A percentile compares a stretch with the other conserved stretches of the same genome.
Evolutionary conservation across 2,888 invertebrate species (phyloP).

Genomic region (Cabera pusaria): DNA sequence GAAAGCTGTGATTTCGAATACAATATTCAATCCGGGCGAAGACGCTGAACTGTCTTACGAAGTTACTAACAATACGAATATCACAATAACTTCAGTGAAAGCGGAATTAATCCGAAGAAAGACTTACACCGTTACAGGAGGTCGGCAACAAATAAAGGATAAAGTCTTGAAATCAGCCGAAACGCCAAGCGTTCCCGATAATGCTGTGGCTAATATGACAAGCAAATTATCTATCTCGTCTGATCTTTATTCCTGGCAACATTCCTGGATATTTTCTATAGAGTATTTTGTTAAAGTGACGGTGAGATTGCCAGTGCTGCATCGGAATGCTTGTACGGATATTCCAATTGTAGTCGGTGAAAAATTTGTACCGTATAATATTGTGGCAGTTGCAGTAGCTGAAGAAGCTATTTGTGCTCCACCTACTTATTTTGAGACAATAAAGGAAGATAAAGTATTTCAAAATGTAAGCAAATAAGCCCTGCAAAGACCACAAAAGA

Average conservation of each 20-base stretch:
- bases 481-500: too few species aligned
- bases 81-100: conserved; percentile 27
- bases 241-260: conserved; percentile 35
- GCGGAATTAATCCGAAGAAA: conserved; percentile 25
- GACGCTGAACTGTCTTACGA: conserved; percentile 18
- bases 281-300: conserved; percentile 37
- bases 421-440: conserved; percentile 35
- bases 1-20: conserved; percentile 26
- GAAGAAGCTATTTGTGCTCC: conserved; percentile 19
- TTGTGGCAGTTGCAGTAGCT: conserved; percentile 4
- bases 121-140: conserved; percentile 29
- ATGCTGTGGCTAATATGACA: conserved; percentile 24
- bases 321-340: conserved; percentile 30
- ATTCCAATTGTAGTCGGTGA: conserved; percentile 41
- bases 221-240: conserved; percentile 26
- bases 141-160: conserved; percentile 1
- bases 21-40: conserved; percentile 24
- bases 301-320: conserved; percentile 35
- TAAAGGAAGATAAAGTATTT: conserved; percentile 30
- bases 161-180: conserved; percentile 20
- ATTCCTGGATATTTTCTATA: conserved; percentile 33
- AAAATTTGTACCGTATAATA: conserved; percentile 5
- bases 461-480: too few species aligned
- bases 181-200: conserved; percentile 25
- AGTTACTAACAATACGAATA: conserved; percentile 30